A percentile compares a stretch with the other conserved stretches of the same genome.
phyloP scores from a whole-genome alignment of 1,140 invertebrate genomes.

The Drosophila arawakana region DNA sequence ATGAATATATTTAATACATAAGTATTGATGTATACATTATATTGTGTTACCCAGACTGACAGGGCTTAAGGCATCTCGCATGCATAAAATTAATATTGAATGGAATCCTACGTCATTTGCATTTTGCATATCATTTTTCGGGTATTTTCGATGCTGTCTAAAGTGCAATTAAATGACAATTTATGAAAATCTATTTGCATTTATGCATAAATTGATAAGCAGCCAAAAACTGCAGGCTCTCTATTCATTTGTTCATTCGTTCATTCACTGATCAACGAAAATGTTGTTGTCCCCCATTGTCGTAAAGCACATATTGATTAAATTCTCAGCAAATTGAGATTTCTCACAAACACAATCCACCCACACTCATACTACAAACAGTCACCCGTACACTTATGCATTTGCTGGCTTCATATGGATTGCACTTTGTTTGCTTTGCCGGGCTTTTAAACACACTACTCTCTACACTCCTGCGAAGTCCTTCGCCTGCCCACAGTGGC shows the following conservation, averaged over 20 bases:
- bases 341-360: conserved; percentile 28
- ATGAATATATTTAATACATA: not conserved
- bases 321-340: conserved; percentile 72
- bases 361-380: conserved; percentile 18
- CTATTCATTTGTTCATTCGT: not conserved
- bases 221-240: conserved; percentile 36
- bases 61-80: conserved; percentile 47
- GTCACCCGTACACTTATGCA: conserved; percentile 15
- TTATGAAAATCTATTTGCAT: conserved; percentile 82
- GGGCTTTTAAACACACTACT: conserved; percentile 52
- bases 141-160: conserved; percentile 30
- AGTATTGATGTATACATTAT: conserved; percentile 18
- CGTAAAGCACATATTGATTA: conserved; percentile 68
- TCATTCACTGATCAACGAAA: not conserved
- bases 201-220: conserved; percentile 80
- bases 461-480: conserved; percentile 8
- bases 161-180: conserved; percentile 82
- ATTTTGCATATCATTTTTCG: conserved; percentile 62
- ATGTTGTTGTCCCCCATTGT: conserved; percentile 25
- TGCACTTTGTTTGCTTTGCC: conserved; percentile 30
- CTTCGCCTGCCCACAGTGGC: conserved; percentile 15
- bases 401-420: conserved; percentile 7
- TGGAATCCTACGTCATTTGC: conserved; percentile 53
- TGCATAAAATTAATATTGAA: conserved; percentile 55
- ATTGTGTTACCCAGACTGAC: conserved; percentile 8